Base-by-base conservation (phyloP, 1,140 invertebrate species). In the Drosophila cardini region DNA sequence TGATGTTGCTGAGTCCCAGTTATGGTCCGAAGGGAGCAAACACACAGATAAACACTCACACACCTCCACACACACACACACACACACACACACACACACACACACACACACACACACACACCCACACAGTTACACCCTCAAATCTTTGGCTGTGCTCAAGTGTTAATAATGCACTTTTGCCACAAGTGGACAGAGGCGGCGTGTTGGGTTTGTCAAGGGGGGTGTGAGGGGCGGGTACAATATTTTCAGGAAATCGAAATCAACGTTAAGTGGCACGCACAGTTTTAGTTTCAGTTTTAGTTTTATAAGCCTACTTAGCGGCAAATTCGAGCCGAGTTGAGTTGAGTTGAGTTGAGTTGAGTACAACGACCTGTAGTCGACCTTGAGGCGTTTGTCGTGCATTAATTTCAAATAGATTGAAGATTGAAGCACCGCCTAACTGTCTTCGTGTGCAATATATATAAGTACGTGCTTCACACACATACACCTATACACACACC, bases 151-250 rank as follows among this genome's bases (percentile, higher is more conserved):
- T 53, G 62, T 45, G 52, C 62, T 82, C 61, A 82, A 83, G 75
- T 83, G 80, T 83, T 78, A 83, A 83, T 83, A 83, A 83, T 83
- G 80, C 80, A 83, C 72, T 83, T 76, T 67, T 60, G 18, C 50
- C 26, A 56, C 57, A 43, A 56, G 57, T 26, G 21, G 21, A 5
- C 21, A 26, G 21, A 3, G 21, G 21, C 21, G 3, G 21, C 3
- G 21, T n/a, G 21, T 3, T 2, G 21, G 21, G 21, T 1, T 3
- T 26, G 26, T 21, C 4, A 48, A 9, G 11, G 18, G 62, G n/a
- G 15, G 57, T 13, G 4, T 5, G 42, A 45, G 42, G 15, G 42
- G 16, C 7, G 1, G 50, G 43, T 57, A 50, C 18, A 45, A 63
- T 16, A 53, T 30, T 60, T 69, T 50, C 13, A 9, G 26, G 34